These are phyloP conservation scores for Nemotelus nigrinus DNA, from an alignment of 2,888 invertebrate genomes.

Conservation along the genomic window DNA sequence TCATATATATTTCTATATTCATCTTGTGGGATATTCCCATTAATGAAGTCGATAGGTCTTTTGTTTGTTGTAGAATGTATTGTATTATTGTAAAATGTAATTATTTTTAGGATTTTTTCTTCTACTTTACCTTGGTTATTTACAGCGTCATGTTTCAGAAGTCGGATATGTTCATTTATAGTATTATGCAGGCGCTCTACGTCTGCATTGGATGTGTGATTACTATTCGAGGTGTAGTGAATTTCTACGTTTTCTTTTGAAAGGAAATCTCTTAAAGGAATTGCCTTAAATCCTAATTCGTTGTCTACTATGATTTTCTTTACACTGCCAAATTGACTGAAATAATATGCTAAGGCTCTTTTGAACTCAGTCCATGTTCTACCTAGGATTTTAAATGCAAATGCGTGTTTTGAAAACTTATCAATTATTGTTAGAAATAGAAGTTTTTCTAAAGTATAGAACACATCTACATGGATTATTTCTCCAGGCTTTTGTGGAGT, in stretches of 20 bases:
- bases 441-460: constrained; percentile 12
- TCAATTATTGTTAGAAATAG: constrained; percentile 20
- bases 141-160: constrained; percentile 6
- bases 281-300: background rate
- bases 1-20: constrained; percentile 18
- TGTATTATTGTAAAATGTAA: constrained; percentile 24
- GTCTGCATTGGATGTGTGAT: constrained; percentile 23
- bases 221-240: background rate
- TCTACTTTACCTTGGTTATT: constrained; percentile 14
- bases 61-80: constrained; percentile 39
- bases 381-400: constrained; percentile 2
- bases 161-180: background rate
- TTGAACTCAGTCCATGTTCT: constrained; percentile 10
- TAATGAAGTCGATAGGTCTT: constrained; percentile 36
- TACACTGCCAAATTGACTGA: background rate
- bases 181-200: background rate
- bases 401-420: constrained; percentile 5
- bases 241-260: background rate
- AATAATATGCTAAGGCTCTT: background rate
- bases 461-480: constrained; percentile 50
- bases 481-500: constrained; percentile 51
- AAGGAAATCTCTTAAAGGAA: constrained; percentile 6
- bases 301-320: constrained; percentile 1
- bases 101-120: background rate
- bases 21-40: constrained; percentile 13